Conservation (phyloP, 2,113 vertebrate genomes). For the Holacanthus passer region DNA sequence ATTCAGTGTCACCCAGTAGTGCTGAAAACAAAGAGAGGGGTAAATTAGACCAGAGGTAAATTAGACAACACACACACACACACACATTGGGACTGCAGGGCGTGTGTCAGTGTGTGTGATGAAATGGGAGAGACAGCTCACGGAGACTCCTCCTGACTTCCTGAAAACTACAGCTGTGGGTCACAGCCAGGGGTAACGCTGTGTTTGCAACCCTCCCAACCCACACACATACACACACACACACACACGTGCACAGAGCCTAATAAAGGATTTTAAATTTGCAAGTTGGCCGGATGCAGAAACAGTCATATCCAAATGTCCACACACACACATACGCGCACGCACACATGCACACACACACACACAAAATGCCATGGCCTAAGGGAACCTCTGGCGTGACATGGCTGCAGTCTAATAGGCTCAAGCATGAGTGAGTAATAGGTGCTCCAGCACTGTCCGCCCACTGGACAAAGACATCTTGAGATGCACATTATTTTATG, state of each 20-base stretch:
- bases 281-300: slow-evolving; percentile 44
- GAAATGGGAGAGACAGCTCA: slow-evolving; percentile 73
- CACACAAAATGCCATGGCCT: slow-evolving; percentile 36
- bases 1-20: slow-evolving; percentile 31
- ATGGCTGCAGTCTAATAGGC: slow-evolving; percentile 66
- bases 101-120: slow-evolving; percentile 67
- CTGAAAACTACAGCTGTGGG: slow-evolving; percentile 75
- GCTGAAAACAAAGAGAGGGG: slow-evolving; percentile 42
- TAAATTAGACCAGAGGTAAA: slow-evolving; percentile 64
- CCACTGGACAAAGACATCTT: slow-evolving; percentile 78
- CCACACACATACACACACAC: slow-evolving; percentile 25
- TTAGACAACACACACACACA: slow-evolving; percentile 47
- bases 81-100: slow-evolving; percentile 49
- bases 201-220: slow-evolving; percentile 10
- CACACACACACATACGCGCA: slow-evolving; percentile 12
- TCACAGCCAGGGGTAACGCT: slow-evolving; percentile 68
- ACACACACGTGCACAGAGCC: slow-evolving; percentile 26
- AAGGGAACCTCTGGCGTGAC: slow-evolving; percentile 67
- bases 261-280: slow-evolving; percentile 53
- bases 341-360: slow-evolving; percentile 20
- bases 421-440: slow-evolving; percentile 79
- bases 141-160: slow-evolving; percentile 68
- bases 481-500: slow-evolving; percentile 71
- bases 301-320: slow-evolving; percentile 50
- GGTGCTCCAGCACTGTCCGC: slow-evolving; percentile 74